Conservation (phyloP, 2,113 vertebrate species). For the Gobius niger region DNA sequence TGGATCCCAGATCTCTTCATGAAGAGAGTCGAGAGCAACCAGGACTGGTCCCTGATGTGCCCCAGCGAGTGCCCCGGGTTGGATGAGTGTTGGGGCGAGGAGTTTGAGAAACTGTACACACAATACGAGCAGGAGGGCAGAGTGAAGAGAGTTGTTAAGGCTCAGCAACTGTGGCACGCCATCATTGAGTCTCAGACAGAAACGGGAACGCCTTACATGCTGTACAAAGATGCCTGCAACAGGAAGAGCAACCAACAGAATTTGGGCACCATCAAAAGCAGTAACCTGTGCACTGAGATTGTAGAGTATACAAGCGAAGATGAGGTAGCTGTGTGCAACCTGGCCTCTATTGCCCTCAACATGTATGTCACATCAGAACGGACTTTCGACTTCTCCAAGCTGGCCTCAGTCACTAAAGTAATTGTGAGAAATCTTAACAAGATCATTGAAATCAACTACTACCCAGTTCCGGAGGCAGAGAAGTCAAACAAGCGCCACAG, state of each 20-base stretch:
- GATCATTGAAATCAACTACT: constrained; percentile 96
- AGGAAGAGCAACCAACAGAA: constrained; percentile 98
- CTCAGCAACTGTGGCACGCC: constrained; percentile 95
- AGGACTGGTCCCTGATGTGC: constrained; percentile 97
- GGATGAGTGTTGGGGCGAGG: constrained; percentile 95
- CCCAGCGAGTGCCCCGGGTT: constrained; percentile 92
- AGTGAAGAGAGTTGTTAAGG: constrained; percentile 88
- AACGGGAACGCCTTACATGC: constrained; percentile 96
- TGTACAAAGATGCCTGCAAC: constrained; percentile 98
- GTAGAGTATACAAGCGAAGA: constrained; percentile 92
- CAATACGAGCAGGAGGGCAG: constrained; percentile 88
- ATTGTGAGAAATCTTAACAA: constrained; percentile 94
- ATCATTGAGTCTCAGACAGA: constrained; percentile 98
- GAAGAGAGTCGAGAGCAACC: constrained; percentile 93
- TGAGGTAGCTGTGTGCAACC: constrained; percentile 95
- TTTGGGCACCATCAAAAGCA: constrained; percentile 94
- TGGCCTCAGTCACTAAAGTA: constrained; percentile 89
- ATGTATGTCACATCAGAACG: constrained; percentile 93
- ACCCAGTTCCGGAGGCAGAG: constrained; percentile 88
- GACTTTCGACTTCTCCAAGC: constrained; percentile 87
- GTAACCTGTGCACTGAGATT: constrained; percentile 95
- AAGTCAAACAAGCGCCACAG: constrained; percentile 90
- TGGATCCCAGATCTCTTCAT: constrained; percentile 99
- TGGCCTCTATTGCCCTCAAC: constrained; percentile 94
- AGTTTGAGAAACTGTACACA: constrained; percentile 93